A percentile compares a stretch with the other conserved stretches of the same genome.
phyloP scores from a whole-genome alignment of 2,888 invertebrate genomes.

The Drosophila engyochracea region DNA sequence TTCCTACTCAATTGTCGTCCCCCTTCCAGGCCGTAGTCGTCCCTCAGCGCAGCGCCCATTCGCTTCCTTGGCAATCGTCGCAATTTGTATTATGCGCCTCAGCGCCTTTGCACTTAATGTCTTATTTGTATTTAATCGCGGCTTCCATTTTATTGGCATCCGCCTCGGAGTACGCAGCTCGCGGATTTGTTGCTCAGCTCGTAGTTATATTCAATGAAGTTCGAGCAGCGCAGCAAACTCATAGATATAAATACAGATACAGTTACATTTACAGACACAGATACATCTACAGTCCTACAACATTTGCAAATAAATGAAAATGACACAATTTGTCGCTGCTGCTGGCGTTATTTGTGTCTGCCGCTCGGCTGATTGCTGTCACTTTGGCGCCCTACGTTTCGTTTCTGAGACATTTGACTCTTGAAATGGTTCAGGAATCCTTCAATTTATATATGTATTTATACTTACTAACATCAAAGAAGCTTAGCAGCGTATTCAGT shows the following conservation, averaged over 20 bases:
- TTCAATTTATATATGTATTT: neutral
- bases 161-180: slow-evolving; percentile 15
- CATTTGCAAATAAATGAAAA: slow-evolving; percentile 67
- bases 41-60: neutral
- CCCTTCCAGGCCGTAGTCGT: slow-evolving; percentile 1
- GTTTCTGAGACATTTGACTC: slow-evolving; percentile 32
- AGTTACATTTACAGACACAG: slow-evolving; percentile 21
- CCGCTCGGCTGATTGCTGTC: slow-evolving; percentile 35
- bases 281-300: slow-evolving; percentile 18
- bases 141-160: slow-evolving; percentile 77
- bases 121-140: slow-evolving; percentile 82
- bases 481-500: slow-evolving; percentile 8
- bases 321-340: slow-evolving; percentile 68
- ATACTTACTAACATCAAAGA: slow-evolving; percentile 5
- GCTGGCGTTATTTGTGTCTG: slow-evolving; percentile 24
- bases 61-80: slow-evolving; percentile 65
- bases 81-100: slow-evolving; percentile 81
- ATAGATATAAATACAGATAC: slow-evolving; percentile 22
- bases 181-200: slow-evolving; percentile 39
- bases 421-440: neutral
- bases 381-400: slow-evolving; percentile 38
- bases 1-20: slow-evolving; percentile 20
- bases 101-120: slow-evolving; percentile 79
- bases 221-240: slow-evolving; percentile 50
- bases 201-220: slow-evolving; percentile 66